Conservation (phyloP, 1,140 invertebrate genomes). For the Lineus longissimus region DNA sequence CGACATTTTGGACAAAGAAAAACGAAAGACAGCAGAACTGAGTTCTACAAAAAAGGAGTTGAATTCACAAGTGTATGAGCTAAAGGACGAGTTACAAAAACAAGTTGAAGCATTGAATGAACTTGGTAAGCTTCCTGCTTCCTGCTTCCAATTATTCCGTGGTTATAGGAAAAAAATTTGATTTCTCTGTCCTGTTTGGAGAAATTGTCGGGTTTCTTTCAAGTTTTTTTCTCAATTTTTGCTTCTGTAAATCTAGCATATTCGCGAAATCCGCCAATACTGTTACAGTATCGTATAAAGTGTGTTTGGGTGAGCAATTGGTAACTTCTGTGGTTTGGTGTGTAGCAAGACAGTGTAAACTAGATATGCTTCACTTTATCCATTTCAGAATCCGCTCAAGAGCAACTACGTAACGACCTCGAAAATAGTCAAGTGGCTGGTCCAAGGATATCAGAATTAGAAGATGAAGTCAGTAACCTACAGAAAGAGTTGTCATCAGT, state of each 20-base stretch:
- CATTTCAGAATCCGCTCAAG: conserved; percentile 30
- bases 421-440: conserved; percentile 27
- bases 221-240: neutral
- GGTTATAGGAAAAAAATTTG: no score
- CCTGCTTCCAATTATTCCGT: no score
- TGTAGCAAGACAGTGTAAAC: no score
- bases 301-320: no score
- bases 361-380: no score
- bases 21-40: conserved; percentile 24
- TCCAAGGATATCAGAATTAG: conserved; percentile 22
- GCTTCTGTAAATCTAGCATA: neutral
- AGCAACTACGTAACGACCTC: conserved; percentile 32
- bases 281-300: no score
- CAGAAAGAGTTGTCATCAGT: conserved; percentile 28
- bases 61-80: conserved; percentile 22
- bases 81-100: conserved; percentile 27
- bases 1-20: conserved; percentile 22
- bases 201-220: no score
- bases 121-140: conserved; percentile 26
- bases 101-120: conserved; percentile 29
- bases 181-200: no score
- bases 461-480: conserved; percentile 23
- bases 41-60: conserved; percentile 20
- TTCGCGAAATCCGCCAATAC: conserved; percentile 1
- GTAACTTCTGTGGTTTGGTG: no score